Base-by-base conservation (phyloP, 2,797 vertebrate species). In the Discoglossus pictus region DNA sequence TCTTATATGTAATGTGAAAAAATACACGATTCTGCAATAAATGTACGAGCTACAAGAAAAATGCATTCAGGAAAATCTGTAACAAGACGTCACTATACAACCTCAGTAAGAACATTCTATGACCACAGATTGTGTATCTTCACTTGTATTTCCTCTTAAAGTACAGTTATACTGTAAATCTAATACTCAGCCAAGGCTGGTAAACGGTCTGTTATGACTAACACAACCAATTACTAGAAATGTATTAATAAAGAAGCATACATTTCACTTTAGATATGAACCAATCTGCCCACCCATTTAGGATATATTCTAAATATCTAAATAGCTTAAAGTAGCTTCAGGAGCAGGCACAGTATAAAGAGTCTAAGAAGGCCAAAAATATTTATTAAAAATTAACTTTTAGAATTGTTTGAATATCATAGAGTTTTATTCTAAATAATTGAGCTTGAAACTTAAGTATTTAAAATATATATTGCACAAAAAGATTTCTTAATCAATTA, bases 11-110 rank as follows among this genome's bases (percentile, higher is more conserved):
- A 68, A 61, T 53, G 16, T 9, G 15, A 52, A 67, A 60, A 61
- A 68, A 10, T 38, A 46, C 40, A 61, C 38, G 5, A 23, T 68
- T 61, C 48, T 44, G 40, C 48, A 68, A 60, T 68, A 53, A 52
- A 68, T 68, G 65, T 67, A 50, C 54, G 34, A 31, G 44, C 35
- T 21, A 50, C 43, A 66, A 40, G n/a, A n/a, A n/a, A n/a, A n/a
- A n/a, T n/a, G 34, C 24, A 31, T 48, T 35, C 25, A 42, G 40
- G 11, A 31, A 48, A 51, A 31, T 4, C 46, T 35, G 36, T 43
- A 31, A 15, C 20, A 17, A 51, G 24, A 60, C 54, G 38, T 67
- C 65, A 59, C 44, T 39, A 51, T 16, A 13, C 55, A 36, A 60
- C 65, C 65, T 60, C 47, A 52, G 10, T 12, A n/a, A 43, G 27